phyloP scores from a whole-genome alignment of 2,113 vertebrate species.

The Salvelinus fontinalis region DNA sequence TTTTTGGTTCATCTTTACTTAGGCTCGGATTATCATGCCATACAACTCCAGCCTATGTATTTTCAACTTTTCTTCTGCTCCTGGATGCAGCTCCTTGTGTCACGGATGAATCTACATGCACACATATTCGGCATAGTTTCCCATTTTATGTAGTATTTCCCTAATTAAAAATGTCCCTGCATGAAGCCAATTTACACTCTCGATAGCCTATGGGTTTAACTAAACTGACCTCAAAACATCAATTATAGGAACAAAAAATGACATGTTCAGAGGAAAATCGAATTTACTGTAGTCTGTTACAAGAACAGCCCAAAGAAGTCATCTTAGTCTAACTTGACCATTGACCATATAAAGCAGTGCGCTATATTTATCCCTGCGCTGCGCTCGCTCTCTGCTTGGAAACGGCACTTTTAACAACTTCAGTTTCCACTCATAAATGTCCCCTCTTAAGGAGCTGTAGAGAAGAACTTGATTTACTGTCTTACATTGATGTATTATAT shows the following conservation, averaged over 20 bases:
- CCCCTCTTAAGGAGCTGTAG: constrained; percentile 6
- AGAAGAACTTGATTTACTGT: neutral
- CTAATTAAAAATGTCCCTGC: neutral
- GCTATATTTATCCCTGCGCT: constrained; percentile 88
- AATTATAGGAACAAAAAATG: neutral
- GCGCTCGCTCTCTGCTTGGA: constrained; percentile 54
- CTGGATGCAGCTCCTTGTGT: neutral
- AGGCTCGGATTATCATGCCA: too few relatives aligned
- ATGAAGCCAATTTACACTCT: neutral
- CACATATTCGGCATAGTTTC: constrained; percentile 74
- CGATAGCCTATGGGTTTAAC: too few relatives aligned
- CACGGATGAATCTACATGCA: neutral
- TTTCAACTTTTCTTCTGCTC: neutral
- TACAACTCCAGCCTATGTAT: neutral
- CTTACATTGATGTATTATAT: neutral
- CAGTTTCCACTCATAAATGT: constrained; percentile 31
- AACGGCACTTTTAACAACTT: neutral
- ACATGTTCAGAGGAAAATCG: constrained; percentile 29
- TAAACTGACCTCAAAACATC: too few relatives aligned
- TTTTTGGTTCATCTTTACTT: too few relatives aligned
- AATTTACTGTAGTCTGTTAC: constrained; percentile 29
- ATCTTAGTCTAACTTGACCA: constrained; percentile 81
- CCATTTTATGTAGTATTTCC: constrained; percentile 82
- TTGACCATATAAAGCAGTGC: constrained; percentile 98
- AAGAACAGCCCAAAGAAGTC: constrained; percentile 58